These are phyloP conservation scores for Zoanthus sociatus DNA, from an alignment of 92 coral and sea anemone species.

Conservation along the genomic window DNA sequence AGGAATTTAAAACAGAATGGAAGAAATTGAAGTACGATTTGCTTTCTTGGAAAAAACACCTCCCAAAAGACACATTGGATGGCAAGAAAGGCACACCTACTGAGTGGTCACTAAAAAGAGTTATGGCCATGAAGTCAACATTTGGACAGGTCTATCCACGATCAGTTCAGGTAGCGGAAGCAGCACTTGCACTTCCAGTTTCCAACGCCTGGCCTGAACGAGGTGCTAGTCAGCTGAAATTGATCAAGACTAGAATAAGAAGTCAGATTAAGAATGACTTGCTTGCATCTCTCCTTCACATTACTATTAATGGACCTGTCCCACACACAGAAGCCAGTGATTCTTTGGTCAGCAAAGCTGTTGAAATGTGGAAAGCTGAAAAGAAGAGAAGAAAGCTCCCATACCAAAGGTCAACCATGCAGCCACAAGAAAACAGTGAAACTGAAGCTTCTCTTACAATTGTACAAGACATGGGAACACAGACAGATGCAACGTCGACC, in stretches of 20 bases:
- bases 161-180: conserved; percentile 45
- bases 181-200: conserved; percentile 42
- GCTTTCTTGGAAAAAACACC: conserved; percentile 44
- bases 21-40: conserved; percentile 40
- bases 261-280: too few species aligned
- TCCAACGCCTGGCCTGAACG: conserved; percentile 44
- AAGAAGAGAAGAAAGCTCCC: conserved; percentile 48
- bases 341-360: conserved; percentile 50
- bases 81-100: conserved; percentile 50
- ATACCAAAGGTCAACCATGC: conserved; percentile 18
- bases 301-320: conserved; percentile 30
- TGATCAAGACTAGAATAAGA: neutral
- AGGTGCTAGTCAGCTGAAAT: conserved; percentile 51
- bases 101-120: conserved; percentile 52
- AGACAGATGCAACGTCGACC: neutral
- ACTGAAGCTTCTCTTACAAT: neutral
- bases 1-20: neutral
- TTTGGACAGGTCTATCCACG: conserved; percentile 47
- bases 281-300: conserved; percentile 34
- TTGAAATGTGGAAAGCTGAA: conserved; percentile 48
- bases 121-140: conserved; percentile 60
- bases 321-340: conserved; percentile 46
- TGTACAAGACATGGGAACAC: neutral
- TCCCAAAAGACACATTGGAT: conserved; percentile 30
- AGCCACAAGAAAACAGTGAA: conserved; percentile 28